These are phyloP conservation scores for Noctua fimbriata DNA, from an alignment of 2,888 invertebrate species.

Conservation along the genomic window DNA sequence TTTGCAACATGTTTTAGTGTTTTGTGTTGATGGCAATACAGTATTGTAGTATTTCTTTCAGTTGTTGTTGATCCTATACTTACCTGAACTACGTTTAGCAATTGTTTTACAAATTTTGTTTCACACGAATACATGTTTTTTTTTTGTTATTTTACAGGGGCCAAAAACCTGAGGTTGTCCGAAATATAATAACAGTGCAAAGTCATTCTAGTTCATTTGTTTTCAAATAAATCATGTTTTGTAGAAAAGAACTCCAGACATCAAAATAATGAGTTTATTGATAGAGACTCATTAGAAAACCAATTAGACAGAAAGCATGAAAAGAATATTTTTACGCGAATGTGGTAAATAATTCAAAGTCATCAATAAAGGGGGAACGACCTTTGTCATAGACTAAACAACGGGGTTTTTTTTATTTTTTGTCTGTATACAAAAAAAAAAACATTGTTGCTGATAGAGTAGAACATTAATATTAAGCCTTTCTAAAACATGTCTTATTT, in stretches of 20 bases:
- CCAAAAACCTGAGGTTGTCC: neutral
- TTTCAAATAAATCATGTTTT: conserved; percentile 4
- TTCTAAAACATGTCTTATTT: neutral
- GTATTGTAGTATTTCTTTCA: neutral
- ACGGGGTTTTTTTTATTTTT: neutral
- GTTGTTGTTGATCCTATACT: neutral
- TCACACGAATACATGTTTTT: neutral
- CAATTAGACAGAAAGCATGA: neutral
- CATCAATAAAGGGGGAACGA: neutral
- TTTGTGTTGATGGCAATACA: neutral
- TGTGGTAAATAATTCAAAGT: conserved; percentile 5
- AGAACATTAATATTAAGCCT: neutral
- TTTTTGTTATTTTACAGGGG: neutral
- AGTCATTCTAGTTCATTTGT: conserved; percentile 10
- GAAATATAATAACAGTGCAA: conserved; percentile 1
- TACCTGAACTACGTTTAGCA: neutral
- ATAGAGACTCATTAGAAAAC: conserved; percentile 9
- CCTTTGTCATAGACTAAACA: neutral
- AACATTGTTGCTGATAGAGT: neutral
- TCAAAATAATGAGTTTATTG: conserved; percentile 27
- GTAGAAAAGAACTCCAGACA: neutral
- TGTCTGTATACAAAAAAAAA: neutral
- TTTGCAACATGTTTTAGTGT: neutral
- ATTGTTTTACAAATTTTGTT: neutral
- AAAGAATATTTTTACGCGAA: conserved; percentile 1